A percentile compares a stretch with the other conserved stretches of the same genome.
Evolutionary conservation across 2,888 invertebrate species (phyloP).

Genomic region (Nomada lathburiana): DNA sequence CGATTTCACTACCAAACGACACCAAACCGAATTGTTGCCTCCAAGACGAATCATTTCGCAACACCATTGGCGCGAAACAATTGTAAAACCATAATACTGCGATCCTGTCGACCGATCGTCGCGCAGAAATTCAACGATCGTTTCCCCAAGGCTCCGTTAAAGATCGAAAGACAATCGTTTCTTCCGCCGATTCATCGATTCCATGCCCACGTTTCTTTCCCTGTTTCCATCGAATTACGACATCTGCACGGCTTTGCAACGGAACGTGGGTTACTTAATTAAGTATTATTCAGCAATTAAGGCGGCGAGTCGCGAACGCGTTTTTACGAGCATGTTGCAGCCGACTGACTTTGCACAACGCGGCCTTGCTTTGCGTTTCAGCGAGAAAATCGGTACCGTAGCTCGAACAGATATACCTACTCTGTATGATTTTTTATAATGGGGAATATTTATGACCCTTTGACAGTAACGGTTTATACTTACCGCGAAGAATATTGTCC

Average conservation of each 20-base stretch:
- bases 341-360: constrained; percentile 20
- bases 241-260: constrained; percentile 19
- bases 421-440: no score
- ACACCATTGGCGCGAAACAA: constrained; percentile 28
- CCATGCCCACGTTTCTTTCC: background rate
- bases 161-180: constrained; percentile 8
- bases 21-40: constrained; percentile 15
- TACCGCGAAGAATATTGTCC: no score
- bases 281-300: constrained; percentile 45
- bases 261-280: constrained; percentile 32
- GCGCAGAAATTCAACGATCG: background rate
- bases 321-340: constrained; percentile 38
- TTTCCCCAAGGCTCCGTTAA: background rate
- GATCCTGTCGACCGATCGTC: background rate
- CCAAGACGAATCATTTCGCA: constrained; percentile 42
- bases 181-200: background rate
- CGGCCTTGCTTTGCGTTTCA: constrained; percentile 13
- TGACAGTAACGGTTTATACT: no score
- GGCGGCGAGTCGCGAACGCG: constrained; percentile 8
- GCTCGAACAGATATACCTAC: no score
- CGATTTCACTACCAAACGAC: constrained; percentile 1
- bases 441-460: no score
- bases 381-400: background rate
- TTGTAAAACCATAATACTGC: constrained; percentile 1
- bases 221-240: constrained; percentile 21